A percentile compares a stretch with the other conserved stretches of the same genome.
phyloP scores from a whole-genome alignment of 2,888 invertebrate species.

The Epinotia bilunana region DNA sequence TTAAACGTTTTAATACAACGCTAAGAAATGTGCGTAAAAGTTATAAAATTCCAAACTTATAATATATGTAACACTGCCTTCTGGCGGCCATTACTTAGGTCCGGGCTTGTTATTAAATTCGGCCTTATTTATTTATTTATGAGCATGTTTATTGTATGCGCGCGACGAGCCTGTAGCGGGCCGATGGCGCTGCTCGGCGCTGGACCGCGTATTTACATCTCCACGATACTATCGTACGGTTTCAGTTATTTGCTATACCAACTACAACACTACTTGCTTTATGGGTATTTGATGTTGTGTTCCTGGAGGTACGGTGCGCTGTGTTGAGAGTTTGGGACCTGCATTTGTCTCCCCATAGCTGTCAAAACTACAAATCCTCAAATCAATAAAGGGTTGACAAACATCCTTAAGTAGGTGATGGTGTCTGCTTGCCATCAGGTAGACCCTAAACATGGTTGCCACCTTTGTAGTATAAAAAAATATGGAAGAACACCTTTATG shows the following conservation, averaged over 20 bases:
- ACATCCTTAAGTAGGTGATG: no score
- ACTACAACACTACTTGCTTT: not conserved
- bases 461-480: no score
- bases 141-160: slow-evolving; percentile 66
- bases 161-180: slow-evolving; percentile 49
- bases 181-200: not conserved
- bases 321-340: no score
- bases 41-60: slow-evolving; percentile 73
- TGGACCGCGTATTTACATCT: slow-evolving; percentile 29
- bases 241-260: slow-evolving; percentile 19
- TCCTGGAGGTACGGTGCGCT: no score
- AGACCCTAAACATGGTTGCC: no score
- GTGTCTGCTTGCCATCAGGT: no score
- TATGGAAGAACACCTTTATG: not conserved
- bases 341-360: no score
- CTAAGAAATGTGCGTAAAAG: slow-evolving; percentile 81
- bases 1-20: slow-evolving; percentile 79
- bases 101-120: slow-evolving; percentile 81
- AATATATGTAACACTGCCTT: slow-evolving; percentile 81
- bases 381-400: no score
- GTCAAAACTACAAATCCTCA: no score
- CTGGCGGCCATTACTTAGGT: slow-evolving; percentile 81
- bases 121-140: slow-evolving; percentile 83
- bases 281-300: no score
- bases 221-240: slow-evolving; percentile 25